Percentiles rank a stretch among this genome's conserved stretches.
Conservation (phyloP, 1,140 invertebrate species). For the Neocloeon triangulifer region DNA sequence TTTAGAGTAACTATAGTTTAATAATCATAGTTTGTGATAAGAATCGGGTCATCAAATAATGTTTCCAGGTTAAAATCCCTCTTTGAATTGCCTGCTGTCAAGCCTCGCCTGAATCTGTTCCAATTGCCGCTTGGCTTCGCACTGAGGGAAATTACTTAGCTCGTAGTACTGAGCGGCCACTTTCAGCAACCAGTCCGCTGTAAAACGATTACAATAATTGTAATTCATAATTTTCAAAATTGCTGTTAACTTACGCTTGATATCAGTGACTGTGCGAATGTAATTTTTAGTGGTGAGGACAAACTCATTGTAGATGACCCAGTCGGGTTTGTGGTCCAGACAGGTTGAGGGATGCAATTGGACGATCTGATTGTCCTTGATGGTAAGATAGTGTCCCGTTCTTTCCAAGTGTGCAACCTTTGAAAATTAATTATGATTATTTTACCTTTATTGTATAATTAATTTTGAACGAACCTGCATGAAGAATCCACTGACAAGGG, state of each 20-base stretch:
- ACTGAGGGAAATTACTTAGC: conserved; percentile 89
- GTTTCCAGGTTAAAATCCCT: conserved; percentile 71
- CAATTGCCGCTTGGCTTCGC: conserved; percentile 85
- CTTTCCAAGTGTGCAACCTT: conserved; percentile 86
- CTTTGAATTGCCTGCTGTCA: conserved; percentile 68
- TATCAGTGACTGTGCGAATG: conserved; percentile 94
- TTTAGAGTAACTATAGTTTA: too few relatives aligned
- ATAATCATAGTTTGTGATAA: too few relatives aligned
- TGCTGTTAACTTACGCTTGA: conserved; percentile 69
- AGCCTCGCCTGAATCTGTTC: conserved; percentile 61
- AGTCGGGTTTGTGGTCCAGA: conserved; percentile 97
- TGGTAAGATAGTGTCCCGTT: conserved; percentile 91
- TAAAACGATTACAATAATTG: conserved; percentile 13
- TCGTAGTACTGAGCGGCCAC: conserved; percentile 98
- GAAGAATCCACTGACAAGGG: conserved; percentile 93
- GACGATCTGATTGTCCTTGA: conserved; percentile 98
- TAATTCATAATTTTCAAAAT: conserved; percentile 6
- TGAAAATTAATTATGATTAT: conserved; percentile 7
- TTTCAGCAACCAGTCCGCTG: conserved; percentile 83
- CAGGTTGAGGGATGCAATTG: conserved; percentile 97
- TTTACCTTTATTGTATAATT: neutral
- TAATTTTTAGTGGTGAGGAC: conserved; percentile 99
- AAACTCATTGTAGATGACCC: conserved; percentile 99
- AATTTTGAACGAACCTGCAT: conserved; percentile 64
- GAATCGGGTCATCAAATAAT: too few relatives aligned